Evolutionary conservation across 2,888 invertebrate genomes (phyloP), one percentile per base, ranked within the genome.

Genomic region (Hedya salicella): DNA sequence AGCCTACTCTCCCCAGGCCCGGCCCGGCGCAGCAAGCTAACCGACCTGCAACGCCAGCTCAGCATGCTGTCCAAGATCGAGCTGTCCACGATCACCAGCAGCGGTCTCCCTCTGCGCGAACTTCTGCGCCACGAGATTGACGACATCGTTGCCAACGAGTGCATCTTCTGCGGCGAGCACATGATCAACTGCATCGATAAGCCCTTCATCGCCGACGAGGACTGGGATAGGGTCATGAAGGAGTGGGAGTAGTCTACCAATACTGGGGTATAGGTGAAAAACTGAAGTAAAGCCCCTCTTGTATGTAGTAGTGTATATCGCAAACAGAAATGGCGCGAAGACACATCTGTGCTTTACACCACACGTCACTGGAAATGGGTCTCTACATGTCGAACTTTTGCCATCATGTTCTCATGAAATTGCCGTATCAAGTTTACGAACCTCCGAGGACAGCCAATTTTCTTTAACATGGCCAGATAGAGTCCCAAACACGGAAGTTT

Each of bases 101-200:
- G 72, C 93, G 71, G 93, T 75, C 68, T 94, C 87, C 79, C 92
- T 83, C 90, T 93, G 0, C 91, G 94, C 50, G 96, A 96, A 69
- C 93, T 95, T 69, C 87, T 97, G 0, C 95, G 96, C 86, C 93
- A 94, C 46, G 96, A 98, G 75, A 94, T 98, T 39, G 98, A 98
- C 85, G 96, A 97, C 77, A 94, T 98, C 1, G 93, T 98, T 1
- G 98, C 98, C 0, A 94, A 95, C 0, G 98, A 99, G 87, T 99
- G 99, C 84, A 93, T 98, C 4, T 98, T 96, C 89, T 99, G 99
- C 82, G 98, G 99, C 2, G 96, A 98, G 73, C 94, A 95, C 76
- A 97, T 98, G 96, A 98, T 98, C 77, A 95, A 96, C 71, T 95
- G 96, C 48, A 97, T 98, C 65, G 98, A 98, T 83, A 95, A 96